phyloP scores from a whole-genome alignment of 2,888 invertebrate species.

The Acanthosepion lycidas region DNA sequence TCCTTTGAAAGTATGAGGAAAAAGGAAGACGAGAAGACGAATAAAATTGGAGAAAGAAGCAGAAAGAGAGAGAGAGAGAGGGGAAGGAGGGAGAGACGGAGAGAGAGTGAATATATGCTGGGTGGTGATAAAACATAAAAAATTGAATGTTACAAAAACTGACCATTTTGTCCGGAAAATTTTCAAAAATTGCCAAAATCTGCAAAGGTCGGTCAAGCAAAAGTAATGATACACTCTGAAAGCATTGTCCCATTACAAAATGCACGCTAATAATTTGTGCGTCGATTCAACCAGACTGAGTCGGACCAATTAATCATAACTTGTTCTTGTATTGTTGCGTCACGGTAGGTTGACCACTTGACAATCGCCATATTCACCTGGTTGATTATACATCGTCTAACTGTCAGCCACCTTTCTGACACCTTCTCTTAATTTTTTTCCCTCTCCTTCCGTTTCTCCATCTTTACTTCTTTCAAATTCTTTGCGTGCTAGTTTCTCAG shows the following conservation, averaged over 20 bases:
- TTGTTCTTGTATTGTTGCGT: background rate
- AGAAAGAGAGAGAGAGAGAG: background rate
- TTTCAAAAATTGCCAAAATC: background rate
- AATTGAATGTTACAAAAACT: background rate
- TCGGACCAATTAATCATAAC: background rate
- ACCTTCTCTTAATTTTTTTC: background rate
- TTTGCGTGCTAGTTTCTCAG: background rate
- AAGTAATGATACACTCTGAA: background rate
- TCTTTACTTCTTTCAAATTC: background rate
- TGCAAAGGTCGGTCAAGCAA: background rate
- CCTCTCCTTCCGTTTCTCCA: background rate
- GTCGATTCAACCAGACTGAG: background rate
- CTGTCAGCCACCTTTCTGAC: background rate
- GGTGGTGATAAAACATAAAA: background rate
- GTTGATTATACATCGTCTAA: background rate
- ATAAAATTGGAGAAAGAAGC: no score
- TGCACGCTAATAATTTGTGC: background rate
- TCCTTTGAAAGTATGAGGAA: no score
- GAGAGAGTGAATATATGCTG: background rate
- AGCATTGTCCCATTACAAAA: background rate
- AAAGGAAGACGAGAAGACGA: no score
- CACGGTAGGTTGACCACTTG: background rate
- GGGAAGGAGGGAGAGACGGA: background rate
- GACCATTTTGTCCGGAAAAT: background rate
- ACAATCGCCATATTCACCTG: conserved; percentile 33